A percentile compares a stretch with the other conserved stretches of the same genome.
These are phyloP conservation scores for Agonopterix heracliana DNA, from an alignment of 2,888 invertebrate species.

Conservation along the genomic window DNA sequence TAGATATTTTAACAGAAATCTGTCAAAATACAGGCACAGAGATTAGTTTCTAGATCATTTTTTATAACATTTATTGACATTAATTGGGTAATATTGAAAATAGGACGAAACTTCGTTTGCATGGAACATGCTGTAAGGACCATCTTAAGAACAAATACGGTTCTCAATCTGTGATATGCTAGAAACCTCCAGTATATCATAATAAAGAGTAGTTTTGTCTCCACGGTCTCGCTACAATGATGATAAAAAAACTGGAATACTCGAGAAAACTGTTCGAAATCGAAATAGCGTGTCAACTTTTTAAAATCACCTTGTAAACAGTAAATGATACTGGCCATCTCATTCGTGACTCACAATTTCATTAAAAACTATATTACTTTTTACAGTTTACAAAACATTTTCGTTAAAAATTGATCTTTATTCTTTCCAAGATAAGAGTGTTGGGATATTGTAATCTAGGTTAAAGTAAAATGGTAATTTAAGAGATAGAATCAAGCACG, in stretches of 20 bases:
- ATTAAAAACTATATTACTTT: slow-evolving; percentile 26
- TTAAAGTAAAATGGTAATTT: background rate
- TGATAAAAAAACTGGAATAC: background rate
- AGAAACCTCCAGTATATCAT: too few relatives aligned
- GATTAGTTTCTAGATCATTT: too few relatives aligned
- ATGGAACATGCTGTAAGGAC: too few relatives aligned
- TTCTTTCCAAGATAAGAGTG: background rate
- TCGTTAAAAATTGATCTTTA: background rate
- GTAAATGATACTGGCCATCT: slow-evolving; percentile 47
- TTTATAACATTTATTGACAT: too few relatives aligned
- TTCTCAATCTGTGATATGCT: too few relatives aligned
- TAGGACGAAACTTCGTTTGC: too few relatives aligned
- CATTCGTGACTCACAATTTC: slow-evolving; percentile 61
- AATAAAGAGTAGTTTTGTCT: too few relatives aligned
- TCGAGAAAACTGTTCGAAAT: slow-evolving; percentile 17
- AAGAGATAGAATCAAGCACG: slow-evolving; percentile 57
- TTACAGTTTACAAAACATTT: background rate
- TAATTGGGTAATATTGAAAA: too few relatives aligned
- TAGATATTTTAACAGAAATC: too few relatives aligned
- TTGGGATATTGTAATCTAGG: background rate
- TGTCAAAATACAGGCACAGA: too few relatives aligned
- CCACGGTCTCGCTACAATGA: too few relatives aligned
- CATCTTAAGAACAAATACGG: too few relatives aligned
- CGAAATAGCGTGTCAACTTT: slow-evolving; percentile 53
- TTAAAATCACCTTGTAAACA: slow-evolving; percentile 61